phyloP scores from a whole-genome alignment of 2,888 invertebrate species.

The Pollenia amentaria region DNA sequence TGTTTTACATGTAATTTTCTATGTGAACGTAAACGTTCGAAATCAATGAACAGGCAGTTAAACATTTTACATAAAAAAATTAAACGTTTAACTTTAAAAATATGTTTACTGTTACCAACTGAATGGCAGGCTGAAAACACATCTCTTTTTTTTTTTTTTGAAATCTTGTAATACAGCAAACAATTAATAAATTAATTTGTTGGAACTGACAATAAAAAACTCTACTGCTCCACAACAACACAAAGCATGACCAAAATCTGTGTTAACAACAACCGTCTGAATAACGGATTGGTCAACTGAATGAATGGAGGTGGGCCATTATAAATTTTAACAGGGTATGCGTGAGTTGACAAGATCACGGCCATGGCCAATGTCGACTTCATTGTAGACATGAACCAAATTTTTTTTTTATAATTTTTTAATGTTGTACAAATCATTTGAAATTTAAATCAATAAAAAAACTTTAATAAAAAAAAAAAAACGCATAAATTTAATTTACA shows the following conservation, averaged over 20 bases:
- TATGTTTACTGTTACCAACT: no score
- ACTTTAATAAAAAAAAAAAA: conserved; percentile 7
- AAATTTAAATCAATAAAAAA: conserved; percentile 60
- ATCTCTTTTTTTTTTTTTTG: no score
- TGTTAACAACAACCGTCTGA: conserved; percentile 27
- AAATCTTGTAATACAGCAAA: no score
- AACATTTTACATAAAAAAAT: no score
- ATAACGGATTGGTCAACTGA: background rate
- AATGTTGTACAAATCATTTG: conserved; percentile 24
- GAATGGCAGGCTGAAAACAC: no score
- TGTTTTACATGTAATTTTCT: no score
- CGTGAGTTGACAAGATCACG: conserved; percentile 74
- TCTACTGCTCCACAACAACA: background rate
- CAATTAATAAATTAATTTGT: background rate
- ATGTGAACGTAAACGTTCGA: no score
- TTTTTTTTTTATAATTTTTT: conserved; percentile 28
- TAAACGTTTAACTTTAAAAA: no score
- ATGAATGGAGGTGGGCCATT: conserved; percentile 61
- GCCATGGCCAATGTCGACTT: conserved; percentile 71
- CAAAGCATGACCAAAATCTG: background rate
- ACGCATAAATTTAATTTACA: conserved; percentile 1
- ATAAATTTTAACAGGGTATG: conserved; percentile 56
- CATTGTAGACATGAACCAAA: conserved; percentile 60
- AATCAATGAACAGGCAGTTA: no score
- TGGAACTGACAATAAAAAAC: background rate